Conservation (phyloP, 2,113 vertebrate genomes). For the Upupa epops region DNA sequence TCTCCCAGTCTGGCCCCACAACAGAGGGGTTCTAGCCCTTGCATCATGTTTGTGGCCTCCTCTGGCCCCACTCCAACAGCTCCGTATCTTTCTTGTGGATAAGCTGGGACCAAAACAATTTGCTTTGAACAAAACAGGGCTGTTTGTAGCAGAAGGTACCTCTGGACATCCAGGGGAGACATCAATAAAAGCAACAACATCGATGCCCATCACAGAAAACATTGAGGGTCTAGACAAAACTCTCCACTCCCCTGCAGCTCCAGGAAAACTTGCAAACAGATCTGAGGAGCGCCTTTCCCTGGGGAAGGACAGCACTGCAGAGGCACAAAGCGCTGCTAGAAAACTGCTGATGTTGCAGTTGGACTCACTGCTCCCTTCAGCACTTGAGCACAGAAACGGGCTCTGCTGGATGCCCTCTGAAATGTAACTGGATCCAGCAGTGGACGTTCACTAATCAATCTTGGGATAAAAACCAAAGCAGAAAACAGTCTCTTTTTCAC, state of each 20-base stretch:
- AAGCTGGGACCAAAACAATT: background rate
- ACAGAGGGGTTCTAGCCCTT: background rate
- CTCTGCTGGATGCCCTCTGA: slow-evolving; percentile 31
- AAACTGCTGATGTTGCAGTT: slow-evolving; percentile 39
- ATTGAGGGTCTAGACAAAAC: background rate
- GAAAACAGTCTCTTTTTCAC: background rate
- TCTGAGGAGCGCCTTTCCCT: background rate
- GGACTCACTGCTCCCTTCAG: background rate
- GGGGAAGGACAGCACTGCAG: background rate
- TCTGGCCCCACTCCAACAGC: background rate
- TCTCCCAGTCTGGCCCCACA: background rate
- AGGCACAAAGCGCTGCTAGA: slow-evolving; percentile 19
- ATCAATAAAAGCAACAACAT: background rate
- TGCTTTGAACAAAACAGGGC: background rate
- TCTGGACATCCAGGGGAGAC: background rate
- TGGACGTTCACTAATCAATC: slow-evolving; percentile 20
- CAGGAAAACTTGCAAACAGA: background rate
- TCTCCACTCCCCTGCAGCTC: accelerated
- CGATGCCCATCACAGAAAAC: background rate
- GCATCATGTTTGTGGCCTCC: background rate
- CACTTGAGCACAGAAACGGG: background rate
- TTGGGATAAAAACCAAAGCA: slow-evolving; percentile 22
- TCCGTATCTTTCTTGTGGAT: background rate
- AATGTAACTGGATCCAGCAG: background rate
- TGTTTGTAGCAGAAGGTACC: background rate